Conservation (phyloP, 2,113 vertebrate genomes). For the Hyperopisus bebe region DNA sequence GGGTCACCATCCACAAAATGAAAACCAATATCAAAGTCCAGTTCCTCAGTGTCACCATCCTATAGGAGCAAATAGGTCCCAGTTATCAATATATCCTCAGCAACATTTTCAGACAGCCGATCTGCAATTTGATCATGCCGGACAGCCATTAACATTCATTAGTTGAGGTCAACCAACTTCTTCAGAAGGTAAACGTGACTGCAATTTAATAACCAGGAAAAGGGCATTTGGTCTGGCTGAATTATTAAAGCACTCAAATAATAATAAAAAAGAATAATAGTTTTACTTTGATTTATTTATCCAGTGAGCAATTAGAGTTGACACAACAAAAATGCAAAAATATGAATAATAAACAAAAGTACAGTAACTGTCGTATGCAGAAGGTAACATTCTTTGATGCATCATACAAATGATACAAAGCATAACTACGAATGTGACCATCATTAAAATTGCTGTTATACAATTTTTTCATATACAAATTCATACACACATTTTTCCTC, state of each 20-base stretch:
- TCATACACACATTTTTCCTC: background rate
- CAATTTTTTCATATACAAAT: background rate
- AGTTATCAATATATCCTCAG: background rate
- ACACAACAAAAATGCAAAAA: background rate
- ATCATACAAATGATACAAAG: background rate
- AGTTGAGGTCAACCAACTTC: background rate
- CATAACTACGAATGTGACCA: background rate
- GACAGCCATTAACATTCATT: background rate
- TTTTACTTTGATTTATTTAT: background rate
- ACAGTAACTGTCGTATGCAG: background rate
- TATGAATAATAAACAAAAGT: background rate
- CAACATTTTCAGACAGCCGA: background rate
- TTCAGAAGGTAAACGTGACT: background rate
- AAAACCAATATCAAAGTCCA: conserved; percentile 80
- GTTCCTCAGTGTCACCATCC: conserved; percentile 61
- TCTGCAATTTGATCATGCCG: background rate
- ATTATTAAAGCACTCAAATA: background rate
- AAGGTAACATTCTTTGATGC: background rate
- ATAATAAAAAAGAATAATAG: background rate
- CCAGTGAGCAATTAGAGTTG: background rate
- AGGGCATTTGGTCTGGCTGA: background rate
- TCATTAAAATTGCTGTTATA: background rate
- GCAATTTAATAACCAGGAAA: background rate
- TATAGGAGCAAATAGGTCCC: conserved; percentile 40
- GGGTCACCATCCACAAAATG: conserved; percentile 65